Evolutionary conservation across 2,888 invertebrate genomes (phyloP).

Genomic region (Epinotia bilunana): DNA sequence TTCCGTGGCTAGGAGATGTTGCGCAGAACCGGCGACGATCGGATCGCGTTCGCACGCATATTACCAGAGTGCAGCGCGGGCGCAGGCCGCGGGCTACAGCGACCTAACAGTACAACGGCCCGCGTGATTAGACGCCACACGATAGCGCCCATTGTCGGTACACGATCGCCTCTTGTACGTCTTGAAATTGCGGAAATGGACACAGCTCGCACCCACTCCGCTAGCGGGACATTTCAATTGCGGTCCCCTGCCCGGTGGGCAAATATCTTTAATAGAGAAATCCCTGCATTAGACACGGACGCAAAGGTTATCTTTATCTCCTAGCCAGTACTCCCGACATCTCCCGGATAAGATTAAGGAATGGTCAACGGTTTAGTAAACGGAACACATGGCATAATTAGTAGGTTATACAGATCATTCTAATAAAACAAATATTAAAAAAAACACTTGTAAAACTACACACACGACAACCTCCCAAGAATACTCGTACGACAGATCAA

Average conservation of each 20-base stretch:
- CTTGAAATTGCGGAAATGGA: constrained; percentile 83
- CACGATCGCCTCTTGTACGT: constrained; percentile 81
- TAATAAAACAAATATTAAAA: not conserved
- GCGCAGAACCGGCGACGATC: constrained; percentile 65
- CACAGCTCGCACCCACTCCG: constrained; percentile 76
- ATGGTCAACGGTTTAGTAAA: too few species aligned
- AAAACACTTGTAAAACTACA: not conserved
- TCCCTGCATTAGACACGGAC: constrained; percentile 36
- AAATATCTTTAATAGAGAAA: constrained; percentile 63
- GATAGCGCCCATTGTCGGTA: constrained; percentile 82
- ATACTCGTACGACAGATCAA: not conserved
- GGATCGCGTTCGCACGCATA: constrained; percentile 83
- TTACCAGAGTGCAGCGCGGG: constrained; percentile 65
- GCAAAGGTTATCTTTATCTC: constrained; percentile 21
- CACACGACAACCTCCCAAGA: not conserved
- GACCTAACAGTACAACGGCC: constrained; percentile 79
- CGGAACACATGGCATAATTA: not conserved
- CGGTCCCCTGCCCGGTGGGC: constrained; percentile 66
- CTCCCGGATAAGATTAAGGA: not conserved
- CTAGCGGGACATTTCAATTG: constrained; percentile 83
- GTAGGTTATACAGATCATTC: not conserved
- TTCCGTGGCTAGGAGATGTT: constrained; percentile 47
- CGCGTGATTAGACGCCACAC: constrained; percentile 83
- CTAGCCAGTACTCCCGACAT: not conserved
- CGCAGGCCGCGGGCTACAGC: constrained; percentile 67